Conservation (phyloP, 1,140 invertebrate species). For the Acromyrmex echinatior region DNA sequence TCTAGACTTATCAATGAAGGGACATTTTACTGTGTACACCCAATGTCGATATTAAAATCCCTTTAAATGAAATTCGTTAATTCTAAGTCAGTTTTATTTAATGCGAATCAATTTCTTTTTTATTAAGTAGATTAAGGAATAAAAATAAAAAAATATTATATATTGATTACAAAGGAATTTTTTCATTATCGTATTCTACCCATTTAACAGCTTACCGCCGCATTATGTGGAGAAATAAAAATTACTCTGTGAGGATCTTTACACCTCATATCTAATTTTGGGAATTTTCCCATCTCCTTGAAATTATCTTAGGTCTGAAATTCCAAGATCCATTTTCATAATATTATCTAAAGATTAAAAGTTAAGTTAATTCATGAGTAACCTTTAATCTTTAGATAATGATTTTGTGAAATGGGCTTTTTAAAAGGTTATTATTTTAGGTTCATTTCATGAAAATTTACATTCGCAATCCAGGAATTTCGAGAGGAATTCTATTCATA, state of each 20-base stretch:
- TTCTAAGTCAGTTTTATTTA: conserved; percentile 5
- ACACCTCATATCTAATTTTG: too few species aligned
- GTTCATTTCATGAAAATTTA: too few species aligned
- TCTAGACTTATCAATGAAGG: conserved; percentile 30
- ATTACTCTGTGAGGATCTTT: too few species aligned
- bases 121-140: neutral
- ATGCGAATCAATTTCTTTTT: neutral
- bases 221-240: too few species aligned
- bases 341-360: too few species aligned
- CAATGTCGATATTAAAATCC: conserved; percentile 24
- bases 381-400: too few species aligned
- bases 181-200: neutral
- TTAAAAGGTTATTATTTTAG: too few species aligned
- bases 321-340: neutral
- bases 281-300: neutral
- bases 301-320: neutral
- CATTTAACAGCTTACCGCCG: neutral
- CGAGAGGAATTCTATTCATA: neutral
- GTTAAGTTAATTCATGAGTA: too few species aligned
- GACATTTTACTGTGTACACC: neutral
- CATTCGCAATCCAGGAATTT: neutral
- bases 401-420: too few species aligned
- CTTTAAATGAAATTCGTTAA: conserved; percentile 13
- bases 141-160: neutral
- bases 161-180: neutral